phyloP scores from a whole-genome alignment of 2,113 vertebrate species.

The Dromiciops gliroides region DNA sequence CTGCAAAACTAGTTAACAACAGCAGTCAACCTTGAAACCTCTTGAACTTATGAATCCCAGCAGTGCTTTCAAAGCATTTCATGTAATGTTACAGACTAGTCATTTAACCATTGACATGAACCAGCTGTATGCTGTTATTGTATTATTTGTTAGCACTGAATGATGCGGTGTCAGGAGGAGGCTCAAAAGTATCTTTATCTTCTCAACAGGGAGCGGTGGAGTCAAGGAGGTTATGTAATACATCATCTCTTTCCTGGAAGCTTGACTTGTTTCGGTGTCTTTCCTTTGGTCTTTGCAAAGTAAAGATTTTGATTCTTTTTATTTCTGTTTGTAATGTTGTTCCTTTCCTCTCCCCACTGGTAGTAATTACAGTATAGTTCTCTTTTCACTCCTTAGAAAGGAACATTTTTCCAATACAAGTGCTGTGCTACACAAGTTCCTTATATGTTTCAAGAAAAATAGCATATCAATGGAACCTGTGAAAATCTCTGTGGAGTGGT shows the following conservation, averaged over 20 bases:
- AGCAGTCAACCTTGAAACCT: not conserved
- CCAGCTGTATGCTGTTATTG: not conserved
- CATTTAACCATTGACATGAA: not conserved
- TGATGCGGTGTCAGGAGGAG: constrained; percentile 8
- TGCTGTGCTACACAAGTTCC: not conserved
- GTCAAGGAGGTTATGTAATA: not conserved
- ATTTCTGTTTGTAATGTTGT: not conserved
- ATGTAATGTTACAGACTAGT: not conserved
- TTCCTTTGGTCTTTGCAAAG: not conserved
- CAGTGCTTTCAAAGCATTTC: constrained; percentile 8
- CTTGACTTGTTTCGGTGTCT: not conserved
- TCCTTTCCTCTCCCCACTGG: not conserved
- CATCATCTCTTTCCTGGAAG: not conserved
- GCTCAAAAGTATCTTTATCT: not conserved
- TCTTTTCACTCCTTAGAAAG: not conserved
- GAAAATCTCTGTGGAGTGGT: not conserved
- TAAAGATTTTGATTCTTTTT: not conserved
- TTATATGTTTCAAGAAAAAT: not conserved
- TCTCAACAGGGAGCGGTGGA: constrained; percentile 15
- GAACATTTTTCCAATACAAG: not conserved
- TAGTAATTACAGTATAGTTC: not conserved
- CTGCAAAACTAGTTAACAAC: not conserved
- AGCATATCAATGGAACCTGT: not conserved
- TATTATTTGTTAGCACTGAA: constrained; percentile 29
- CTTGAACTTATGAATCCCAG: not conserved